phyloP scores from a whole-genome alignment of 1,140 invertebrate species.

The Apis laboriosa region DNA sequence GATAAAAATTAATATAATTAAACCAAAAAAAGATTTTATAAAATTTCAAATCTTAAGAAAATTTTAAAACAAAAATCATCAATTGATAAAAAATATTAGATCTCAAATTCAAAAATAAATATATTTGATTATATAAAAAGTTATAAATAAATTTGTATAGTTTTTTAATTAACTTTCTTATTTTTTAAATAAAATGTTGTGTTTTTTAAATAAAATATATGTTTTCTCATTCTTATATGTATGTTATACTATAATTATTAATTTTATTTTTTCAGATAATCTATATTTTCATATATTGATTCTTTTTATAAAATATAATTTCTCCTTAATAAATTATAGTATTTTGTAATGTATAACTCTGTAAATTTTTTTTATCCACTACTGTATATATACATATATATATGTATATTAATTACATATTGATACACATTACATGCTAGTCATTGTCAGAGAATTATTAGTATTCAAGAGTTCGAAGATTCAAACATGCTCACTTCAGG shows the following conservation, averaged over 20 bases:
- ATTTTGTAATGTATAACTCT: not conserved
- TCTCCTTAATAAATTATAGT: conserved; percentile 18
- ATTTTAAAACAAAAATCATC: too few species aligned
- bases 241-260: too few species aligned
- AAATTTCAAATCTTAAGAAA: not conserved
- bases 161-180: not conserved
- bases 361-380: not conserved
- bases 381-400: conserved; percentile 10
- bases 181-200: not conserved
- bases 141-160: not conserved
- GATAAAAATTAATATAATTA: too few species aligned
- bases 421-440: conserved; percentile 71
- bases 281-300: not conserved
- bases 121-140: too few species aligned
- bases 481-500: conserved; percentile 53
- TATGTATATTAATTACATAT: conserved; percentile 57
- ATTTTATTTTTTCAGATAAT: not conserved
- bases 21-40: too few species aligned
- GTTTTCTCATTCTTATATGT: not conserved
- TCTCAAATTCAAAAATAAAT: not conserved
- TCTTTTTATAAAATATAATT: conserved; percentile 13
- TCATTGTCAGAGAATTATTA: conserved; percentile 76
- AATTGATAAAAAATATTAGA: not conserved
- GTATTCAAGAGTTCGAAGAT: conserved; percentile 64
- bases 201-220: conserved; percentile 12